A percentile compares a stretch with the other conserved stretches of the same genome.
Evolutionary conservation across 2,113 vertebrate species (phyloP).

Genomic region (Ameiurus melas): DNA sequence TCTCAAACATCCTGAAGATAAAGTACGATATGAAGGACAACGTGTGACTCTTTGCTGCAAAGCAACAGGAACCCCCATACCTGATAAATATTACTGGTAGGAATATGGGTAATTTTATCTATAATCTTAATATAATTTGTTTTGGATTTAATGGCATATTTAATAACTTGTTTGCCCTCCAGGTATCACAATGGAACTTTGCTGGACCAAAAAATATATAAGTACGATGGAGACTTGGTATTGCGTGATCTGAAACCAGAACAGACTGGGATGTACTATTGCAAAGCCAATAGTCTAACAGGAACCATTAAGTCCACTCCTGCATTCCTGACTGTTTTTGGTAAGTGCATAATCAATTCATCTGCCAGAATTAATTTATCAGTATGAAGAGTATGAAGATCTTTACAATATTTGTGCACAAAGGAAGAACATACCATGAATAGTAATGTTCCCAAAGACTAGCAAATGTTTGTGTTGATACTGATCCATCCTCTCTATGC

Average conservation of each 20-base stretch:
- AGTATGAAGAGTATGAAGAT: constrained; percentile 5
- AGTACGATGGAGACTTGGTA: constrained; percentile 76
- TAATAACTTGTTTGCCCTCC: neutral
- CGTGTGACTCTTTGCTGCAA: constrained; percentile 88
- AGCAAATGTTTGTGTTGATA: constrained; percentile 62
- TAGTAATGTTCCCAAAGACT: neutral
- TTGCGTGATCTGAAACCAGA: constrained; percentile 70
- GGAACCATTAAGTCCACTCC: constrained; percentile 81
- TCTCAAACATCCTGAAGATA: constrained; percentile 84
- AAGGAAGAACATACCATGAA: constrained; percentile 37
- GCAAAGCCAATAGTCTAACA: constrained; percentile 84
- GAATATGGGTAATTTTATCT: neutral
- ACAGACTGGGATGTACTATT: constrained; percentile 86
- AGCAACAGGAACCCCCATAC: constrained; percentile 80
- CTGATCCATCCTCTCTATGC: constrained; percentile 52
- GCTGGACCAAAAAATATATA: constrained; percentile 73
- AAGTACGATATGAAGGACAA: constrained; percentile 81
- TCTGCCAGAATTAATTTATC: neutral
- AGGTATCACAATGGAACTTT: constrained; percentile 95
- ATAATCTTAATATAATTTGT: constrained; percentile 1
- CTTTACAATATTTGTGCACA: constrained; percentile 22
- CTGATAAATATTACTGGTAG: constrained; percentile 92
- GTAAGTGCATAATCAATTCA: constrained; percentile 67
- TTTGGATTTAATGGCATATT: neutral
- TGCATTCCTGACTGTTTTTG: constrained; percentile 79